Evolutionary conservation across 2,113 vertebrate species (phyloP).

Genomic region (Leptobrachium ailaonicum): DNA sequence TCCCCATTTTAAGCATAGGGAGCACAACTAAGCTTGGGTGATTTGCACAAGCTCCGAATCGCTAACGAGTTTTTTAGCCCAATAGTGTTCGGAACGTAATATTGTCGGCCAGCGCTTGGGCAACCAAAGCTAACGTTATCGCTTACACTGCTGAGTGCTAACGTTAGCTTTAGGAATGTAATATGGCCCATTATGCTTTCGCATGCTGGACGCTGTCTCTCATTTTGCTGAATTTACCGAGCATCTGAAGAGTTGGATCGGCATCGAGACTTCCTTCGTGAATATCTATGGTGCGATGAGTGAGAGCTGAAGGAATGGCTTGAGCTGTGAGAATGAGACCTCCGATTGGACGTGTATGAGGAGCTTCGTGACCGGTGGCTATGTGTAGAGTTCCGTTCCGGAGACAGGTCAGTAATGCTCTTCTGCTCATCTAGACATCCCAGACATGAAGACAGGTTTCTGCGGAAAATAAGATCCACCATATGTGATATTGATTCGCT

Average conservation of each 20-base stretch:
- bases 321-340: constrained; percentile 69
- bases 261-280: constrained; percentile 74
- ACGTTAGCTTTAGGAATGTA: no score
- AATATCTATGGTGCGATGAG: constrained; percentile 64
- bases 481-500: neutral
- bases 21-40: no score
- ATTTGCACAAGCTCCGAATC: no score
- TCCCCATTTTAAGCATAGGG: no score
- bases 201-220: no score
- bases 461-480: constrained; percentile 56
- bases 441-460: constrained; percentile 70
- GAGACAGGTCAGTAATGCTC: constrained; percentile 50
- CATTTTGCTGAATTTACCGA: constrained; percentile 60
- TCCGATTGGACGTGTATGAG: constrained; percentile 64
- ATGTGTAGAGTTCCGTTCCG: constrained; percentile 56
- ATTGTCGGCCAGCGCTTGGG: no score
- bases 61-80: no score
- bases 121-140: no score
- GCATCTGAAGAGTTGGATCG: constrained; percentile 78
- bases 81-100: no score
- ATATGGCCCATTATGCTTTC: no score
- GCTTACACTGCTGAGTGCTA: no score
- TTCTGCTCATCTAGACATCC: constrained; percentile 64
- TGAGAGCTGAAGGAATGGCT: constrained; percentile 68
- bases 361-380: constrained; percentile 62